These are phyloP conservation scores for Lasioglossum oenotherae DNA, from an alignment of 2,888 invertebrate genomes.

Conservation along the genomic window DNA sequence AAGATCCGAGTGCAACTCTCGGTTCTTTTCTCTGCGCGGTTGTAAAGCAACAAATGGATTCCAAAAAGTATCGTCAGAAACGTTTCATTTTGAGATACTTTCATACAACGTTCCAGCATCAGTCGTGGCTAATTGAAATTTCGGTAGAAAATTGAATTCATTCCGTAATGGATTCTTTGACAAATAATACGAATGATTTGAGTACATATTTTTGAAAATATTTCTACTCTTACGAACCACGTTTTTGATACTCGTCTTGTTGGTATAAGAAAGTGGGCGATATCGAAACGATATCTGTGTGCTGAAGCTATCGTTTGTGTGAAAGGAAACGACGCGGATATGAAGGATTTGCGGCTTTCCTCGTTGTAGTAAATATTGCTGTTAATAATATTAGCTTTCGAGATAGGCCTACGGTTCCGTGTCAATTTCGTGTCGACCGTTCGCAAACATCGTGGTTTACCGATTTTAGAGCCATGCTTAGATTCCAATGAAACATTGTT, in stretches of 20 bases:
- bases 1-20: background rate
- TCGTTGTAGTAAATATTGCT: constrained; percentile 42
- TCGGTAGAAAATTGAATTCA: background rate
- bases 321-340: constrained; percentile 40
- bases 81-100: background rate
- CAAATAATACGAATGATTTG: background rate
- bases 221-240: background rate
- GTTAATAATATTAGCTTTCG: constrained; percentile 50
- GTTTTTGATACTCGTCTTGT: background rate
- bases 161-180: background rate
- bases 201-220: background rate
- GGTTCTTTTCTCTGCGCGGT: background rate
- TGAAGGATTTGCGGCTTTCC: constrained; percentile 46
- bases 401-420: constrained; percentile 39
- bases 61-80: background rate
- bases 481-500: constrained; percentile 33
- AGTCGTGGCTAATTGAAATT: background rate
- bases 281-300: constrained; percentile 6
- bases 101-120: background rate
- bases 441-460: constrained; percentile 41
- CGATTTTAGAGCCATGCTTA: constrained; percentile 45
- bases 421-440: constrained; percentile 41
- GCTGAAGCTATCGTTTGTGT: background rate
- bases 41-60: background rate
- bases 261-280: constrained; percentile 11